Conservation (phyloP, 1,140 invertebrate genomes). For the Nilaparvata lugens region DNA sequence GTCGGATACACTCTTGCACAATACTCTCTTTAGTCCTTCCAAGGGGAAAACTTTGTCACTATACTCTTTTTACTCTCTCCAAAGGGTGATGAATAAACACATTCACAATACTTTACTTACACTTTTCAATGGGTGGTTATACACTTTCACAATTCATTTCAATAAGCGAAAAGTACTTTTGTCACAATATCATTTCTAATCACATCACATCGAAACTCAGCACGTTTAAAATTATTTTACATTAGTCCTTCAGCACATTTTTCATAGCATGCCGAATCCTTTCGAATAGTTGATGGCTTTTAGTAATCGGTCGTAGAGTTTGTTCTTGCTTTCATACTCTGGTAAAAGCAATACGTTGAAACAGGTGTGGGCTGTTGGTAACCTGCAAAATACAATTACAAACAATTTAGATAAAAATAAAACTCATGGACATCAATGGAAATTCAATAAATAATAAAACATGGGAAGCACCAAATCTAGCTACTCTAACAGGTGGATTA, state of each 20-base stretch:
- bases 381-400: conserved; percentile 35
- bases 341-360: conserved; percentile 93
- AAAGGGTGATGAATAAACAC: too few relatives aligned
- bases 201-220: too few relatives aligned
- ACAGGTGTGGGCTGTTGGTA: conserved; percentile 86
- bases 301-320: conserved; percentile 73
- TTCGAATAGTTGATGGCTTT: conserved; percentile 86
- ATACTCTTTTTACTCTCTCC: too few relatives aligned
- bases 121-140: too few relatives aligned
- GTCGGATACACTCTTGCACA: too few relatives aligned
- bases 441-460: background rate
- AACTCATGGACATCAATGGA: conserved; percentile 8
- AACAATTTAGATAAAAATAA: conserved; percentile 6
- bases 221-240: too few relatives aligned
- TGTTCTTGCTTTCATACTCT: conserved; percentile 74
- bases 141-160: too few relatives aligned
- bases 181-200: too few relatives aligned
- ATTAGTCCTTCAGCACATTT: background rate
- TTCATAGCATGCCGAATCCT: conserved; percentile 76
- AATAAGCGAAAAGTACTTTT: too few relatives aligned
- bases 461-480: background rate
- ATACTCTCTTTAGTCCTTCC: too few relatives aligned
- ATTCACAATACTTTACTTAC: too few relatives aligned
- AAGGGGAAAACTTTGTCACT: too few relatives aligned
- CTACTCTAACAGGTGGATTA: background rate